Base-by-base conservation (phyloP, 2,888 invertebrate genomes). In the Pyrrhosoma nymphula region DNA sequence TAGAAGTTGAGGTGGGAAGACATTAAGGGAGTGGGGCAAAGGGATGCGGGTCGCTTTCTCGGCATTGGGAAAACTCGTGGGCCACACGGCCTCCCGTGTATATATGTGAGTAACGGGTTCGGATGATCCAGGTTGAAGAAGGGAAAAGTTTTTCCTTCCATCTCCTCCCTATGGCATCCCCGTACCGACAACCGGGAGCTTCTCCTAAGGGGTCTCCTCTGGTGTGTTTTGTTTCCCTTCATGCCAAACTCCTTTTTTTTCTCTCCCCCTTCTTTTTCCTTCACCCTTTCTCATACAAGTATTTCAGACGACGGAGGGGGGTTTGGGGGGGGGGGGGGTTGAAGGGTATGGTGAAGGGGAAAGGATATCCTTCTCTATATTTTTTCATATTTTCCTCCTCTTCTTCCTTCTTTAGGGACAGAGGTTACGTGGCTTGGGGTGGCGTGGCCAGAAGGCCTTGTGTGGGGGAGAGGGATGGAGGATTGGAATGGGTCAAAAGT, bases 71-170 rank as follows among this genome's bases (percentile, higher is more conserved):
- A 39, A 93, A 93, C 93, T 93, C 93, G 69, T 47, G 69, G n/a
- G 63, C 47, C 47, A 18, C 47, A 47, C 69, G 69, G 26, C 26
- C 69, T 26, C 56, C 18, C n/a, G 89, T 26, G 88, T 47, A 69
- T 39, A 47, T 30, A 26, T 69, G 89, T 89, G 89, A 55, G 89
- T 82, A 82, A 82, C 82, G 63, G 63, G 63, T 93, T 93, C 56
- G 93, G 93, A 93, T 93, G 93, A 69, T 93, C 93, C 93, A 93
- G 93, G 75, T 93, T 60, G 91, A 63, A 93, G 69, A 26, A 60
- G 60, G 63, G 75, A 75, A 39, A 69, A 93, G 47, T 35, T 93
- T 93, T 75, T 93, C 47, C 93, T 39, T 47, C 47, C 63, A 26
- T n/a, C 47, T 55, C 56, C 26, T 55, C 55, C 56, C 89, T n/a